These are phyloP conservation scores for Microcaecilia unicolor DNA, from an alignment of 2,797 vertebrate genomes.

Conservation along the genomic window DNA sequence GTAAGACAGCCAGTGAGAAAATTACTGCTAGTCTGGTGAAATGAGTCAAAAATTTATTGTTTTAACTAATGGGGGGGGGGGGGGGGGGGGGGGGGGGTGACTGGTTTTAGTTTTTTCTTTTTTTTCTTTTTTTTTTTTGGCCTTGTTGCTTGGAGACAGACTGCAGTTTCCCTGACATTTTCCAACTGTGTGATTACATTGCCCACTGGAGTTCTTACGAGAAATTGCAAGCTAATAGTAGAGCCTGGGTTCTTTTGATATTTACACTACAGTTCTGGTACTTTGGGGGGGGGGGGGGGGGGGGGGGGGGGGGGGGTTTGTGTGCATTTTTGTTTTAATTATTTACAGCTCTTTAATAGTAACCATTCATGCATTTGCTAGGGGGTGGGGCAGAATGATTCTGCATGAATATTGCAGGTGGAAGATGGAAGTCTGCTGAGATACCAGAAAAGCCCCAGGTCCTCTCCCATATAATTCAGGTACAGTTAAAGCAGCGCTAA, in stretches of 20 bases:
- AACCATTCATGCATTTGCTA: fast-evolving
- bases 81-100: too few species aligned
- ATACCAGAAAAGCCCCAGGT: neutral
- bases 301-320: too few species aligned
- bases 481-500: fast-evolving
- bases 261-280: neutral
- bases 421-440: fast-evolving
- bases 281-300: too few species aligned
- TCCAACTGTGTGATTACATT: neutral
- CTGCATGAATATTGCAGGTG: neutral
- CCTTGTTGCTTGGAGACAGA: neutral
- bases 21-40: too few species aligned
- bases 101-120: too few species aligned
- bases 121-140: too few species aligned
- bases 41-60: too few species aligned
- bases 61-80: too few species aligned
- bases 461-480: fast-evolving
- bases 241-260: neutral
- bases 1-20: too few species aligned
- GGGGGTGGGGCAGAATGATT: neutral
- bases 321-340: too few species aligned
- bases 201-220: neutral
- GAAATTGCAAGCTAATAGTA: neutral
- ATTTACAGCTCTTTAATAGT: too few species aligned
- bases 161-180: neutral